Base-by-base conservation (phyloP, 2,888 invertebrate species). In the Coremacera marginata region DNA sequence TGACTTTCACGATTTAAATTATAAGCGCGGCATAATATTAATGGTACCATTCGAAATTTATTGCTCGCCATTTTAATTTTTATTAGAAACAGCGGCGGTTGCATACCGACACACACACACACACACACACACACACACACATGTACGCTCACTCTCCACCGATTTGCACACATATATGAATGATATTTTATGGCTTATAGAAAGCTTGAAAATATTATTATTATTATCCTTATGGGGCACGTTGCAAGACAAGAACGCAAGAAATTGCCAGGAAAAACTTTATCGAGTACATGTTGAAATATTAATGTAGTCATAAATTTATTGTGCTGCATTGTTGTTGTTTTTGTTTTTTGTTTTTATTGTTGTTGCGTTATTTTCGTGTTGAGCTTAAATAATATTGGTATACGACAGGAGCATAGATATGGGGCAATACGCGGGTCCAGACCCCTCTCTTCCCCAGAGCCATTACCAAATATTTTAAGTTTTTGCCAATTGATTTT, bases 41-140 rank as follows among this genome's bases (percentile, higher is more conserved):
- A 79, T 79, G 79, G 70, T 63, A 77, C 68, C 74, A 65, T 73
- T 70, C 71, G 74, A 62, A 76, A 79, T 78, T 79, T 79, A 79
- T 79, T 70, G 75, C 70, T 60, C 63, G 68, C 65, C 79, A 79
- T 79, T 79, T 79, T 76, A 79, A 79, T 79, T 79, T 79, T 79
- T 79, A 79, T 79, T 78, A 72, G 78, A 79, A 78, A 76, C 70
- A 76, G 51, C 27, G 25, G 25, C 34, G 19, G 4, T 49, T 22
- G 49, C 9, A 19, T n/a, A 44, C 49, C 14, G 22, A 19, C 9
- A 14, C 14, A 34, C 51, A 49, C n/a, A 19, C 8, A 68, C 51
- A 22, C 27, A 22, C 22, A 51, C 51, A 51, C 27, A 22, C 11
- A 49, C 37, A 11, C 7, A 16, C 3, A 65, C 5, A 22, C 11